Percentiles rank a stretch among this genome's conserved stretches.
Conservation (phyloP, 2,888 invertebrate species). For the Caenorhabditis doughertyi region DNA sequence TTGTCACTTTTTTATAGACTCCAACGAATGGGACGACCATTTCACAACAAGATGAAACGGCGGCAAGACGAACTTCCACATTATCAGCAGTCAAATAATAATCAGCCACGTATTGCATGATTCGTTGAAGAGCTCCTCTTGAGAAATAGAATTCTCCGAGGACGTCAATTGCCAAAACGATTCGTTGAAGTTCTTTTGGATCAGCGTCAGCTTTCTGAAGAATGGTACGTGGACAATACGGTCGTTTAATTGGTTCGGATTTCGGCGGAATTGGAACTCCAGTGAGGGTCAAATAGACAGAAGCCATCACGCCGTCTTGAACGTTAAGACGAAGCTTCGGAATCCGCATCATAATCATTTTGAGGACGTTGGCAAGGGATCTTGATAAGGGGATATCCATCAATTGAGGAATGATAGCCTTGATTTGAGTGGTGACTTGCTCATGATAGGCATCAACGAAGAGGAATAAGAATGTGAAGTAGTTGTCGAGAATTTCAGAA, state of each 20-base stretch:
- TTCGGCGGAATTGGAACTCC: slow-evolving; percentile 73
- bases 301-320: slow-evolving; percentile 93
- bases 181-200: slow-evolving; percentile 89
- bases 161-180: slow-evolving; percentile 93
- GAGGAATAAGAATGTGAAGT: slow-evolving; percentile 94
- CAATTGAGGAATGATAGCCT: slow-evolving; percentile 92
- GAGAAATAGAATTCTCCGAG: slow-evolving; percentile 90
- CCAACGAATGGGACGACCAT: slow-evolving; percentile 91
- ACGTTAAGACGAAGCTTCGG: slow-evolving; percentile 92
- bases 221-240: slow-evolving; percentile 67
- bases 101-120: slow-evolving; percentile 80
- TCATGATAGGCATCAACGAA: slow-evolving; percentile 91
- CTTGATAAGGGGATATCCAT: slow-evolving; percentile 90
- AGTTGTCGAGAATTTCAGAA: slow-evolving; percentile 88
- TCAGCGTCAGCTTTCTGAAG: slow-evolving; percentile 47
- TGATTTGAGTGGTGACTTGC: slow-evolving; percentile 86
- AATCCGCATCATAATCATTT: slow-evolving; percentile 92
- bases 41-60: slow-evolving; percentile 94
- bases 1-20: slow-evolving; percentile 65
- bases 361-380: slow-evolving; percentile 92
- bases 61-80: slow-evolving; percentile 93
- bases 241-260: slow-evolving; percentile 74
- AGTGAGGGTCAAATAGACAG: slow-evolving; percentile 87
- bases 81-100: slow-evolving; percentile 89
- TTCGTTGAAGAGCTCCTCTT: slow-evolving; percentile 78